Base-by-base conservation (phyloP, 2,797 vertebrate genomes). In the Poeciliopsis turneri region DNA sequence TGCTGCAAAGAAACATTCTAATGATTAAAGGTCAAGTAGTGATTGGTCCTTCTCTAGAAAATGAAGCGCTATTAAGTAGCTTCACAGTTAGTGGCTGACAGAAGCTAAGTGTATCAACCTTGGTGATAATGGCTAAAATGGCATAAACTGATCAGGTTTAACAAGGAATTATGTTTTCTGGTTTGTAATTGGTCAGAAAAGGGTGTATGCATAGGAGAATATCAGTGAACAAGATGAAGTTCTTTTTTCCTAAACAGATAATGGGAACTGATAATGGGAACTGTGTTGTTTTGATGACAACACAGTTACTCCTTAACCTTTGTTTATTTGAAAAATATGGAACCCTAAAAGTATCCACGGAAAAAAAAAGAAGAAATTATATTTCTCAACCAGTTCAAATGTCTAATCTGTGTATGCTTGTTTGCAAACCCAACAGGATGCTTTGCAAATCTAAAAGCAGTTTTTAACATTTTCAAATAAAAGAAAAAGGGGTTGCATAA, bases 1-100 rank as follows among this genome's bases (percentile, higher is more conserved):
- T n/a, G 45, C 46, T 66, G 57, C 83, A 87, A 89, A 83, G 64
- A 61, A 78, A 80, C 80, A 75, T 81, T 78, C 46, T 86, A 89
- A 87, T 89, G 72, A 92, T 91, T 86, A 89, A 79, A 79, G 86
- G 85, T 90, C 85, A 92, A 69, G 78, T 4, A 69, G 71, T 70
- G 83, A 80, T 82, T 73, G 7, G 57, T 73, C 43, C 76, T 87
- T 73, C 53, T 80, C 72, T 76, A 78, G 49, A 16, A 77, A 69
- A 83, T 41, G 78, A 66, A 71, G n/a, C 61, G 43, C 20, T 78
- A 16, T 66, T 83, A 51, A 79, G 36, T 74, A 76, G 79, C 36
- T 53, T 47, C 51, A 57, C 76, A 84, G 28, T 74, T 79, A 83
- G 28, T 59, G 43, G 45, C 39, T 80, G 74, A 57, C 64, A 79